A percentile compares a stretch with the other conserved stretches of the same genome.
These are phyloP conservation scores for Ypsolopha sequella DNA, from an alignment of 2,888 invertebrate species.

Conservation along the genomic window DNA sequence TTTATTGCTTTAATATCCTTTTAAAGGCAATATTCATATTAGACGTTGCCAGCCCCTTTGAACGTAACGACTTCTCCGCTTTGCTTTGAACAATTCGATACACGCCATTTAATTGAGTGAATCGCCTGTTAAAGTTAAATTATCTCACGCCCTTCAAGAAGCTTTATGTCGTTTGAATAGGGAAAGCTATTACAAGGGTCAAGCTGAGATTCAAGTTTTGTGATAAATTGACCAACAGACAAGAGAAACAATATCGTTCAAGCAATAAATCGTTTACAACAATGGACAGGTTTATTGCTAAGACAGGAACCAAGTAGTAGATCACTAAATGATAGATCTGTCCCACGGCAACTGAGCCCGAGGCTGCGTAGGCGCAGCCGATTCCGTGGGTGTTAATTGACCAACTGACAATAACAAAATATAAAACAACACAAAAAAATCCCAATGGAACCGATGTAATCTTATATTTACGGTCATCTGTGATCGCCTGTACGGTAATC, in stretches of 20 bases:
- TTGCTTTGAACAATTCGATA: no score
- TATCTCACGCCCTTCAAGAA: no score
- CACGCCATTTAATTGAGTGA: no score
- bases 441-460: slow-evolving; percentile 9
- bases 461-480: no score
- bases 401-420: slow-evolving; percentile 23
- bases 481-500: no score
- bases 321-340: slow-evolving; percentile 6
- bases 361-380: slow-evolving; percentile 1
- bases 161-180: no score
- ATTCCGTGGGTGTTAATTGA: slow-evolving; percentile 33
- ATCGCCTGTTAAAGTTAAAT: no score
- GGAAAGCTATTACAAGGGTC: no score
- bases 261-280: not conserved
- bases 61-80: not conserved
- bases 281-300: slow-evolving; percentile 1
- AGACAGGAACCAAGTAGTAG: slow-evolving; percentile 2
- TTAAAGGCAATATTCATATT: not conserved
- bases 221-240: no score
- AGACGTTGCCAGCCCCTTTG: not conserved
- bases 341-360: not conserved
- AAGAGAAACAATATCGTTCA: no score
- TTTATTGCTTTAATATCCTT: slow-evolving; percentile 2
- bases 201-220: no score
- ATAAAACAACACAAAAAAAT: slow-evolving; percentile 12